These are phyloP conservation scores for Melieria omissa DNA, from an alignment of 2,888 invertebrate genomes.

Conservation along the genomic window DNA sequence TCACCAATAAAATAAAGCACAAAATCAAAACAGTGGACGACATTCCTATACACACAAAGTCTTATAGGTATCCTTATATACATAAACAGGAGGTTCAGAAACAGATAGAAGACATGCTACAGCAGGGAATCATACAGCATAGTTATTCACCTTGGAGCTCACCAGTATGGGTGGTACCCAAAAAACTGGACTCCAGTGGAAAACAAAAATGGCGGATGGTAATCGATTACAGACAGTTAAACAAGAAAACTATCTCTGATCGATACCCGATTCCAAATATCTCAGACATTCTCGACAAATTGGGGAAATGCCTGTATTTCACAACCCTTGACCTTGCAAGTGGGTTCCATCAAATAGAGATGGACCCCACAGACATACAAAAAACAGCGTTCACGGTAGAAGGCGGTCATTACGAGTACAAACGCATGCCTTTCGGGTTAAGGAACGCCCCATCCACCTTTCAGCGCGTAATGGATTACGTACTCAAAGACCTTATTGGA, in stretches of 20 bases:
- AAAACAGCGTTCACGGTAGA: neutral
- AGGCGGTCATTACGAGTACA: constrained; percentile 49
- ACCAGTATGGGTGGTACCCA: too few relatives aligned
- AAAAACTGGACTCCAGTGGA: too few relatives aligned
- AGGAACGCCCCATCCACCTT: constrained; percentile 43
- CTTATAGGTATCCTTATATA: neutral
- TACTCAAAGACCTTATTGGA: constrained; percentile 45
- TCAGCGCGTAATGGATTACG: constrained; percentile 48
- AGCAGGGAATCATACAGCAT: neutral
- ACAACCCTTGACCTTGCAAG: neutral
- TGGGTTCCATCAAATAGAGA: neutral
- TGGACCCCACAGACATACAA: neutral
- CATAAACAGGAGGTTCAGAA: neutral
- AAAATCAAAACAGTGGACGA: neutral
- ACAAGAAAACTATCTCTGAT: neutral
- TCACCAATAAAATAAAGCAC: constrained; percentile 7
- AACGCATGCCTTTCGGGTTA: constrained; percentile 48
- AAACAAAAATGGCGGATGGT: too few relatives aligned
- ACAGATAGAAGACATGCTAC: neutral
- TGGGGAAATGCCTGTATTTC: neutral
- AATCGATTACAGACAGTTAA: constrained; percentile 13
- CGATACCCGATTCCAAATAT: neutral
- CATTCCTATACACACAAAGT: neutral
- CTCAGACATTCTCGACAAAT: neutral
- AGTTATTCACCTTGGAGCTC: neutral